Base-by-base conservation (phyloP, 2,888 invertebrate species). In the Ligdia adustata region DNA sequence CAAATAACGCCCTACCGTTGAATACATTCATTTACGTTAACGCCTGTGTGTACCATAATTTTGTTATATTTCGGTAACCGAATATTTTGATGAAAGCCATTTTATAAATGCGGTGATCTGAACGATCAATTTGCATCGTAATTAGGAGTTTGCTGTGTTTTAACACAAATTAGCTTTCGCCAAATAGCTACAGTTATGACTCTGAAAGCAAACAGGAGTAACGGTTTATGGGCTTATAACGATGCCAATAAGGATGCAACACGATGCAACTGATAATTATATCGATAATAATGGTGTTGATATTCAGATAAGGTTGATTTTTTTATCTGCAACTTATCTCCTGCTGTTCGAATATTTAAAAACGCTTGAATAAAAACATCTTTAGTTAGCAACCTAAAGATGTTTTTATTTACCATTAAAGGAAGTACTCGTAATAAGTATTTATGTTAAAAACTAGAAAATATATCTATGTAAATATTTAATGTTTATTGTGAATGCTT, bases 91-190 rank as follows among this genome's bases (percentile, higher is more conserved):
- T 69, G 64, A 63, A 58, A 61, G 63, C 66, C 62, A 72, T 75
- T 79, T 82, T 81, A 80, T 80, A 76, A 79, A 75, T 74, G 69
- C 68, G 73, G 68, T 75, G 76, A 82, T 77, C 75, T 71, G 74
- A 76, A 77, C 81, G 78, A 80, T 80, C 81, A 83, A 88, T 87
- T 89, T 87, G 85, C 83, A 88, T 88, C 62, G 69, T 83, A 87
- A 89, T 86, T 81, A 83, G 77, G 74, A 76, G 73, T 78, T 78
- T 69, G 73, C 71, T 75, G 69, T 75, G 76, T 79, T 83, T 81
- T 75, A 77, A 80, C 76, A 76, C 80, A 83, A 82, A 85, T 86
- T 83, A 82, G 72, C 75, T 79, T 72, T 69, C 72, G 69, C 72
- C 69, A 66, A 72, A 78, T 73, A 42, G 66, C 58, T 60, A 27